Evolutionary conservation across 2,797 vertebrate genomes (phyloP).

Genomic region (Tachyglossus aculeatus): DNA sequence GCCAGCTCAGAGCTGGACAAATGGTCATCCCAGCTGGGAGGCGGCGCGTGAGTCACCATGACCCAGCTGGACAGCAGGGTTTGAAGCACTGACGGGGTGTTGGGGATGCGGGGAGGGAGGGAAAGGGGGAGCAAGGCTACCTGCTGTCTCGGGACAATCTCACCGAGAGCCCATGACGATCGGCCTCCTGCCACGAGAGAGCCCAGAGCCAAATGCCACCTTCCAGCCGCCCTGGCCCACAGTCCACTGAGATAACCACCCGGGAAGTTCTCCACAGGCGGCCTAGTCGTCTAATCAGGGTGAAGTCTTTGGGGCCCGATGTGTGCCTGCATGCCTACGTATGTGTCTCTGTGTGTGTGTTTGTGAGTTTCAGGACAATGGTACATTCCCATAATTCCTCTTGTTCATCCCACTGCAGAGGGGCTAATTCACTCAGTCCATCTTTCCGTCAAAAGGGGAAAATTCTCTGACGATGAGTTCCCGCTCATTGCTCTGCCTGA

Average conservation of each 20-base stretch:
- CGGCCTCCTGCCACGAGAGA: no score
- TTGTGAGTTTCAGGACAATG: conserved; percentile 8
- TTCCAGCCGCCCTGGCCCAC: no score
- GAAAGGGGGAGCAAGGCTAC: no score
- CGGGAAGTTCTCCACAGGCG: not conserved
- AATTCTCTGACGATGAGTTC: conserved; percentile 34
- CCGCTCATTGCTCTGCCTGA: conserved; percentile 24
- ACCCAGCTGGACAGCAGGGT: no score
- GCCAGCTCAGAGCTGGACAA: no score
- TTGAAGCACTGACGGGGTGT: no score
- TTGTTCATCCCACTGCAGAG: not conserved
- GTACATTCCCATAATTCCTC: conserved; percentile 1
- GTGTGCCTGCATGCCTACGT: no score
- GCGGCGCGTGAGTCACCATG: no score
- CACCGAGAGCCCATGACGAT: no score
- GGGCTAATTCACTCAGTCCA: conserved; percentile 8
- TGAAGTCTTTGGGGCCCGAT: not conserved
- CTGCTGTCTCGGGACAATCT: not conserved
- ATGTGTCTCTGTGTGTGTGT: not conserved
- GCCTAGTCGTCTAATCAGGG: not conserved
- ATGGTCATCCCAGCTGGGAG: no score
- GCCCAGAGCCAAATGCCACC: no score
- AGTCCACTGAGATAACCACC: not conserved
- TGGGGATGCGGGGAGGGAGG: no score
- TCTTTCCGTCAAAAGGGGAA: conserved; percentile 33